Conservation (phyloP, 2,888 invertebrate species). For the Lamellibrachia columna region DNA sequence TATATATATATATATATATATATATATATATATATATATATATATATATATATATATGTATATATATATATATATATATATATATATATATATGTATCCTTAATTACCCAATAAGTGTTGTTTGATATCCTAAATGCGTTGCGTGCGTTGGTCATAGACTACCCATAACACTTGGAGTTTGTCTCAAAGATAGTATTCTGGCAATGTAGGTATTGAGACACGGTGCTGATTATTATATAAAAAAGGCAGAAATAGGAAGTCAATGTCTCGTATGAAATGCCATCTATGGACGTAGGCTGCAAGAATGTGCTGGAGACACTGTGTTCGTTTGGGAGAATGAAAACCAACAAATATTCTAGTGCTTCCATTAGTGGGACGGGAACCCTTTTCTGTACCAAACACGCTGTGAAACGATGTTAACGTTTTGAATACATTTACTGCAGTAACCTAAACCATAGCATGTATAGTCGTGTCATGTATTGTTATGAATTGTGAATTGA, state of each 20-base stretch:
- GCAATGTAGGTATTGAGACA: not conserved
- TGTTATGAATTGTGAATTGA: not conserved
- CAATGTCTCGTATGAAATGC: not conserved
- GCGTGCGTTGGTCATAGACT: too few relatives aligned
- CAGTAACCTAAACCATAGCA: not conserved
- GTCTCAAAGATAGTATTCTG: too few relatives aligned
- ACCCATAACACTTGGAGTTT: too few relatives aligned
- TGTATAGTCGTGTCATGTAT: not conserved
- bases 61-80: too few relatives aligned
- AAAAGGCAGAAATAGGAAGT: not conserved
- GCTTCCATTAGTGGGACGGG: not conserved
- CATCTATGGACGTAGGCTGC: not conserved
- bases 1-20: too few relatives aligned
- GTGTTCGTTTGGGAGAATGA: too few relatives aligned
- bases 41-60: too few relatives aligned
- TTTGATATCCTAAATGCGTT: too few relatives aligned
- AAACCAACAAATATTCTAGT: not conserved
- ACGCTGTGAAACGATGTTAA: not conserved
- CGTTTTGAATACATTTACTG: not conserved
- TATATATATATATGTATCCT: too few relatives aligned
- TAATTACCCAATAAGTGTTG: too few relatives aligned
- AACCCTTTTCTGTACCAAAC: not conserved
- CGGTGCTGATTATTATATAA: not conserved
- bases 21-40: too few relatives aligned
- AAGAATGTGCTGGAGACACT: too few relatives aligned